These are phyloP conservation scores for Agrilus biguttatus DNA, from an alignment of 2,888 invertebrate genomes.

Conservation along the genomic window DNA sequence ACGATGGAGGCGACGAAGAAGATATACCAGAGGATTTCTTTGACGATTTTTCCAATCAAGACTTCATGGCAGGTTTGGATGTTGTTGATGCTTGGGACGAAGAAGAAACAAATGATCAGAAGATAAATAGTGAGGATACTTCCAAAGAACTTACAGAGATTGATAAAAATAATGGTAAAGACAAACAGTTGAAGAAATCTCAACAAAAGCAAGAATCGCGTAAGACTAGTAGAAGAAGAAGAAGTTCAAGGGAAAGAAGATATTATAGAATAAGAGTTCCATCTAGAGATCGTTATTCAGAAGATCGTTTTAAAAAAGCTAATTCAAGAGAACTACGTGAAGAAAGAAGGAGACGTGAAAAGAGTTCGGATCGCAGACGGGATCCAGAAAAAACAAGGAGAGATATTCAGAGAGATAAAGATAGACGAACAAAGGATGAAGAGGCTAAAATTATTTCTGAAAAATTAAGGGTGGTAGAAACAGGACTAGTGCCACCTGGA, in stretches of 20 bases:
- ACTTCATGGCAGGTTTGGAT: conserved; percentile 31
- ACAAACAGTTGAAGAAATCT: background rate
- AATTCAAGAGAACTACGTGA: background rate
- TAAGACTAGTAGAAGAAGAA: background rate
- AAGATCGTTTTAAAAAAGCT: background rate
- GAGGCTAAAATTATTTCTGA: conserved; percentile 28
- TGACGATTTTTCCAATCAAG: conserved; percentile 30
- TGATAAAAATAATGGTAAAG: background rate
- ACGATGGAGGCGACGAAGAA: conserved; percentile 17
- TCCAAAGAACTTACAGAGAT: conserved; percentile 1
- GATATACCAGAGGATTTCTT: conserved; percentile 31
- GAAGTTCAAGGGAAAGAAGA: background rate
- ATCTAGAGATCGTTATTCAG: background rate
- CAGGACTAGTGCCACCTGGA: conserved; percentile 32
- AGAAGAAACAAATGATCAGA: conserved; percentile 7
- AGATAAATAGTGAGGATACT: background rate
- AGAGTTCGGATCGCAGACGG: conserved; percentile 14
- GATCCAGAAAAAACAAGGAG: conserved; percentile 31
- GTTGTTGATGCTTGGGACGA: conserved; percentile 29
- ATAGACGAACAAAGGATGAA: conserved; percentile 26
- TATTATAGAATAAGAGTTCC: background rate
- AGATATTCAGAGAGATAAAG: conserved; percentile 30
- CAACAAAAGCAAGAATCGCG: background rate
- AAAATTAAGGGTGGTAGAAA: conserved; percentile 28
- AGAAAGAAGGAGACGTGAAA: background rate